Evolutionary conservation across 2,113 vertebrate genomes (phyloP).

Genomic region (Chauna torquata): DNA sequence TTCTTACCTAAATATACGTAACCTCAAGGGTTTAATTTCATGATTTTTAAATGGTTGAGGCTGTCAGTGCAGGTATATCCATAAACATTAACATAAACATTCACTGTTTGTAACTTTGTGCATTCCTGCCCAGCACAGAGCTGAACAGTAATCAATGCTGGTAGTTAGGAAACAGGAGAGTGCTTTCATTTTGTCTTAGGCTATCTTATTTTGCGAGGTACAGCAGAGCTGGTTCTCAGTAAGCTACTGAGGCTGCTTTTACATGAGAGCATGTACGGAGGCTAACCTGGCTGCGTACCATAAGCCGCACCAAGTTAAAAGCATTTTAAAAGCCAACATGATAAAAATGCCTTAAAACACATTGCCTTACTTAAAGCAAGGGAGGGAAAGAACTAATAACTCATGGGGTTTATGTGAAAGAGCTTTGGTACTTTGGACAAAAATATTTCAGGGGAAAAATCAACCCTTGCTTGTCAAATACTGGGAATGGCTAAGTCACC

Average conservation of each 20-base stretch:
- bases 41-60: neutral
- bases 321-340: neutral
- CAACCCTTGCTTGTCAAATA: neutral
- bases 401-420: neutral
- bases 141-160: neutral
- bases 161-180: neutral
- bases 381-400: neutral
- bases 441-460: neutral
- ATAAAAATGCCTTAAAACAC: neutral
- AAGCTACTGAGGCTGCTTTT: neutral
- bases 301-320: neutral
- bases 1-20: neutral
- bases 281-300: neutral
- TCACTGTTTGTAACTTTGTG: neutral
- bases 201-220: neutral
- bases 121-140: neutral
- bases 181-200: neutral
- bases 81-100: neutral
- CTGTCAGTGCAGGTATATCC: neutral
- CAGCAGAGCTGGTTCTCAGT: neutral
- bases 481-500: neutral
- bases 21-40: neutral
- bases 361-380: neutral
- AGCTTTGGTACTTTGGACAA: neutral
- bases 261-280: neutral